phyloP scores from a whole-genome alignment of 2,797 vertebrate species.

The Acrossocheilus fasciatus region DNA sequence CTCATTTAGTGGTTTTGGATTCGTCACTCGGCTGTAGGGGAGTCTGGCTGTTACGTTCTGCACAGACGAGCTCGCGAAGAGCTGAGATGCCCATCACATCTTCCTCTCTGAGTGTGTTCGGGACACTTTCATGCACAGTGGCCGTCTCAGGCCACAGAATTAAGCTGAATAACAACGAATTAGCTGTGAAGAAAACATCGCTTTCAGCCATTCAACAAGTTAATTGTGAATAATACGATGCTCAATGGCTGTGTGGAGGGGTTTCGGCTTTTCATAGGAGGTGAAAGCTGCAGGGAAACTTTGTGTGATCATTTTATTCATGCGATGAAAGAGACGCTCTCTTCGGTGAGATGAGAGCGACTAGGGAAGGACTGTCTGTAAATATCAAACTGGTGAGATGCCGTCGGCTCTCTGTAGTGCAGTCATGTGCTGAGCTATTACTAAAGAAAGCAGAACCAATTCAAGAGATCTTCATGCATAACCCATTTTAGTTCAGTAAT shows the following conservation, averaged over 20 bases:
- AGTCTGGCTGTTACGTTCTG: background rate
- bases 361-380: constrained; percentile 1
- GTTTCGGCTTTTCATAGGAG: background rate
- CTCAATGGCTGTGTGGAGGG: background rate
- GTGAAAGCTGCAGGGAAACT: background rate
- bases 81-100: background rate
- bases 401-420: background rate
- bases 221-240: constrained; percentile 4
- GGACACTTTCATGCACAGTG: background rate
- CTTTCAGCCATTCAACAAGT: constrained; percentile 1
- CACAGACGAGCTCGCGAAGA: background rate
- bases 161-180: background rate
- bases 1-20: background rate
- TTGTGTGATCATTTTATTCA: constrained; percentile 12
- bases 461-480: constrained; percentile 1
- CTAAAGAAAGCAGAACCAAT: constrained; percentile 1
- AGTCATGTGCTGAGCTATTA: background rate
- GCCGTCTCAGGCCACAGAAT: background rate
- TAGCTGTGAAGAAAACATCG: background rate
- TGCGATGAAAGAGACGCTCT: constrained; percentile 10
- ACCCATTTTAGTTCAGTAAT: background rate
- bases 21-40: background rate
- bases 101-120: background rate
- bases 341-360: constrained; percentile 17
- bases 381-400: constrained; percentile 3